A percentile compares a stretch with the other conserved stretches of the same genome.
phyloP scores from a whole-genome alignment of 2,888 invertebrate genomes.

The Temnothorax ravouxi region DNA sequence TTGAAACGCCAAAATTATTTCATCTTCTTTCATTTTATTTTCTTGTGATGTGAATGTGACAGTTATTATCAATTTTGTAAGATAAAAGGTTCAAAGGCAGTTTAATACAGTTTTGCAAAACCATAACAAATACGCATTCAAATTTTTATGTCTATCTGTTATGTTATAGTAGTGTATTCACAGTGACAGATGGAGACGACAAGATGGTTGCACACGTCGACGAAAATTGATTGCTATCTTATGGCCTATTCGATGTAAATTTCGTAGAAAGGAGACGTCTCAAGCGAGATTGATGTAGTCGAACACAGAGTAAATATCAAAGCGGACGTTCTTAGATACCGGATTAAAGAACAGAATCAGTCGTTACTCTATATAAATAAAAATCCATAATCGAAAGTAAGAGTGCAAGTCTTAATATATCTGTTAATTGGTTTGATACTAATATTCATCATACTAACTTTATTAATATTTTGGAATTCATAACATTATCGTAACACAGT shows the following conservation, averaged over 20 bases:
- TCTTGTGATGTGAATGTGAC: not conserved
- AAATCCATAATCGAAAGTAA: not conserved
- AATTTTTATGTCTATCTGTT: constrained; percentile 14
- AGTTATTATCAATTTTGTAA: not conserved
- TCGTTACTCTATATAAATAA: not conserved
- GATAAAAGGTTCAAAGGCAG: not conserved
- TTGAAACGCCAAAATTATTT: not conserved
- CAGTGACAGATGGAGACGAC: constrained; percentile 8
- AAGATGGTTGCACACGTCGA: not conserved
- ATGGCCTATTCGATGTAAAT: constrained; percentile 42
- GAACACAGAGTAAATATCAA: not conserved
- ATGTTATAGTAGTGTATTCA: not conserved
- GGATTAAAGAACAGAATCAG: not conserved
- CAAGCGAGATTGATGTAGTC: not conserved
- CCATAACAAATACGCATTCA: not conserved
- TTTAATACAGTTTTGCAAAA: not conserved
- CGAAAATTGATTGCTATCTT: constrained; percentile 30
- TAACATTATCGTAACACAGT: not conserved
- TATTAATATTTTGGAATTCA: constrained; percentile 5
- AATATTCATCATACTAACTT: constrained; percentile 1
- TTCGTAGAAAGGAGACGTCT: constrained; percentile 12
- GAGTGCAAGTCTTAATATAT: not conserved
- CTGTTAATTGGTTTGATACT: not conserved
- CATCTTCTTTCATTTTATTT: not conserved
- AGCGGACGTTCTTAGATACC: not conserved